Conservation (phyloP, 1,140 invertebrate species). For the Aleiodes sp. region DNA sequence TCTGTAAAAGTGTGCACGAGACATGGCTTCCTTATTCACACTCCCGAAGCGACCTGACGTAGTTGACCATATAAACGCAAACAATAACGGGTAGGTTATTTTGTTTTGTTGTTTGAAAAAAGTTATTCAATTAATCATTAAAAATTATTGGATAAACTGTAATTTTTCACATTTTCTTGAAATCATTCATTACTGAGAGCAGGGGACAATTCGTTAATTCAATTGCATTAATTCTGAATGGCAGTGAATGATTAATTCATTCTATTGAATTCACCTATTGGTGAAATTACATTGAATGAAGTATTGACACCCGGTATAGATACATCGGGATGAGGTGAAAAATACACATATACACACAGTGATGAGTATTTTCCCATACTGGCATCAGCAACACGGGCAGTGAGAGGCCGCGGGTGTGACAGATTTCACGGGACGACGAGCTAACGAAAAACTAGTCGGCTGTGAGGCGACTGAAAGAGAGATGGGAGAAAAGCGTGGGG, state of each 20-base stretch:
- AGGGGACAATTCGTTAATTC: too few relatives aligned
- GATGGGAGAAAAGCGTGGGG: conserved; percentile 23
- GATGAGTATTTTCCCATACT: background rate
- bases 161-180: too few relatives aligned
- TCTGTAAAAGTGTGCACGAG: background rate
- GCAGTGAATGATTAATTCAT: too few relatives aligned
- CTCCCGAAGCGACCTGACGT: background rate
- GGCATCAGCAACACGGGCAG: conserved; percentile 17
- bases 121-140: too few relatives aligned
- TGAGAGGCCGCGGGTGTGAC: conserved; percentile 45
- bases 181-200: too few relatives aligned
- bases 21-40: conserved; percentile 7
- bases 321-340: conserved; percentile 1
- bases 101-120: too few relatives aligned
- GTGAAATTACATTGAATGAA: background rate
- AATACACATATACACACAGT: background rate
- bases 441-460: conserved; percentile 62
- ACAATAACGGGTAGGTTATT: conserved; percentile 2
- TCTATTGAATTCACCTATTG: too few relatives aligned
- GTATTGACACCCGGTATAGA: conserved; percentile 8
- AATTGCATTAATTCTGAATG: too few relatives aligned
- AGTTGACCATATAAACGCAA: background rate
- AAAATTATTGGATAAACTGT: too few relatives aligned
- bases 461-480: conserved; percentile 50
- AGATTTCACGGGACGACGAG: conserved; percentile 60